Conservation (phyloP, 2,888 invertebrate species). For the Conchocele bisecta region DNA sequence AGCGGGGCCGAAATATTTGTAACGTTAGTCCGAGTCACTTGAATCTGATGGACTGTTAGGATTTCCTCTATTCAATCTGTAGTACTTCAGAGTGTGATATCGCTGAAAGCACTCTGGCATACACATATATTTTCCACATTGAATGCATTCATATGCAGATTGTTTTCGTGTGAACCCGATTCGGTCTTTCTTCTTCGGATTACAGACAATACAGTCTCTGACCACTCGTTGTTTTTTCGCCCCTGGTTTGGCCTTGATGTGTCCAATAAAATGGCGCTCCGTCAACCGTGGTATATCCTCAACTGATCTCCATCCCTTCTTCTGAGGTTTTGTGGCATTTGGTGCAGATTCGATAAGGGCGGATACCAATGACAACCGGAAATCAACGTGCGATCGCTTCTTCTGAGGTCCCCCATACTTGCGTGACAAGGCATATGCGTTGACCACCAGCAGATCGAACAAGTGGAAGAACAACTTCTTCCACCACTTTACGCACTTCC, state of each 20-base stretch:
- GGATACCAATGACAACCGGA: neutral
- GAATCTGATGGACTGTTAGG: neutral
- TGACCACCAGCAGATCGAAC: constrained; percentile 10
- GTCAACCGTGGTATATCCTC: neutral
- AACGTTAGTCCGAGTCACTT: neutral
- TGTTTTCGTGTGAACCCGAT: neutral
- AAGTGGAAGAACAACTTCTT: constrained; percentile 16
- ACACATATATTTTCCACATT: neutral
- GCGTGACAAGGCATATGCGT: constrained; percentile 10
- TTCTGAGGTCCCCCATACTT: neutral
- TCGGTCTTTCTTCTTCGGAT: neutral
- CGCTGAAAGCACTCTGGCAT: neutral
- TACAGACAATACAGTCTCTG: neutral
- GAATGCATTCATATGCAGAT: neutral
- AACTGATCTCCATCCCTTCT: constrained; percentile 12
- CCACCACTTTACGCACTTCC: constrained; percentile 52
- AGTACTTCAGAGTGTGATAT: neutral
- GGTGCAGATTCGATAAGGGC: constrained; percentile 5
- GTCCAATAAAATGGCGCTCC: neutral
- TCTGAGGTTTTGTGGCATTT: constrained; percentile 16
- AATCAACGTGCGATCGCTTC: constrained; percentile 6
- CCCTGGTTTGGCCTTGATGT: neutral
- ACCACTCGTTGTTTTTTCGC: neutral
- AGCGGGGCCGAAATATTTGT: no score
- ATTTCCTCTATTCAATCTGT: neutral